Evolutionary conservation across 1,140 invertebrate genomes (phyloP), one percentile per base, ranked within the genome.

Genomic region (Bombus soroeensis): DNA sequence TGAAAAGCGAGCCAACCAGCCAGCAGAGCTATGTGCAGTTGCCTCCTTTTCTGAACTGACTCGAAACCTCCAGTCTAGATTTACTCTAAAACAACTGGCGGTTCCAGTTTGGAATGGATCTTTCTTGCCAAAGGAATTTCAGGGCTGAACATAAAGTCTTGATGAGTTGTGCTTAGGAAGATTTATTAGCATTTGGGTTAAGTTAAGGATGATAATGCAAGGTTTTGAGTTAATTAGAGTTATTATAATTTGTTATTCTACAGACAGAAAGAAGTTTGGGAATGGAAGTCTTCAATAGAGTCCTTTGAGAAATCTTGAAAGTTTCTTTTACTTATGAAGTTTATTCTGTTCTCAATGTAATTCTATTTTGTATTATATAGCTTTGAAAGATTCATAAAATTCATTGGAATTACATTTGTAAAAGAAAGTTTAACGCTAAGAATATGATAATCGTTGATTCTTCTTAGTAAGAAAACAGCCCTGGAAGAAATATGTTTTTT

Each of bases 21-120:
- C 96, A 96, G 87, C 97, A 96, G 92, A 96, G 95, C 74, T 97
- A 97, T 90, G 97, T 97, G 13, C 96, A 97, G 68, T 94, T 97
- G 93, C 97, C 97, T 95, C 97, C 97, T 96, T 97, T 97, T 97
- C 96, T 97, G 96, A 97, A 97, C 95, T 97, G 96, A 97, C 93
- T 92, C 93, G 93, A 93, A 93, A 92, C 91, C 94, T 94, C 82
- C 87, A 90, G 84, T 92, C 93, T 90, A 87, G 82, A 83, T 68
- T 84, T 72, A 64, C 70, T 91, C 57, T 91, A 88, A 71, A 71
- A 22, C 75, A 72, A 34, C 53, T 57, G 70, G 62, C 28, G 34
- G 64, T 81, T 57, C 37, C 57, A 25, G 28, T 34, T 47, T 43
- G 37, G 47, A 34, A 34, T 75, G 3, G 18, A 18, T 37, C n/a